Conservation (phyloP, 1,140 invertebrate species). For the Phymorhynchus buccinoides region DNA sequence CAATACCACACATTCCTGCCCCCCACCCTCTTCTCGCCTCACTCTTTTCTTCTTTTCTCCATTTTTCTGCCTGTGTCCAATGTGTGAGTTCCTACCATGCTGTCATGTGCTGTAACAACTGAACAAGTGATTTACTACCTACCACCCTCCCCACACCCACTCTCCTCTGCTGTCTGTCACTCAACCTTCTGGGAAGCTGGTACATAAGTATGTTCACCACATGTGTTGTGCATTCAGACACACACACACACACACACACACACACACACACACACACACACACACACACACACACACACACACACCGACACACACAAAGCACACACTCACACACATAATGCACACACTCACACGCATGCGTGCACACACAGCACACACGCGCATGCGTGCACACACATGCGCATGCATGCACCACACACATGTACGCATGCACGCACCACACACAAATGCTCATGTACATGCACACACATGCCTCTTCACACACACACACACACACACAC, state of each 20-base stretch:
- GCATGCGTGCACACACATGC: background rate
- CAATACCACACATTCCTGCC: background rate
- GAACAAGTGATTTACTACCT: too few species aligned
- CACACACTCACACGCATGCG: background rate
- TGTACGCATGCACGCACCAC: background rate
- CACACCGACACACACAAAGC: background rate
- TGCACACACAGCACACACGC: background rate
- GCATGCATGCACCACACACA: background rate
- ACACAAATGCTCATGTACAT: too few species aligned
- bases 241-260: background rate
- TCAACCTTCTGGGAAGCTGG: too few species aligned
- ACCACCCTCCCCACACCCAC: too few species aligned
- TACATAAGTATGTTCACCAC: too few species aligned
- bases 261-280: background rate
- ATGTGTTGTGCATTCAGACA: background rate
- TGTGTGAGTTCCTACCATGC: too few species aligned
- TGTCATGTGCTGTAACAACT: too few species aligned
- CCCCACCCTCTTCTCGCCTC: background rate
- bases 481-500: slow-evolving; percentile 10
- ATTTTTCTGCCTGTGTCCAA: background rate
- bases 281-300: background rate
- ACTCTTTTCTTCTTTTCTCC: background rate
- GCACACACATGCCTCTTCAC: background rate
- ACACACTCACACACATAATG: background rate
- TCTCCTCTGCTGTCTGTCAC: too few species aligned